These are phyloP conservation scores for Pogonocherus hispidulus DNA, from an alignment of 2,888 invertebrate species.

Conservation along the genomic window DNA sequence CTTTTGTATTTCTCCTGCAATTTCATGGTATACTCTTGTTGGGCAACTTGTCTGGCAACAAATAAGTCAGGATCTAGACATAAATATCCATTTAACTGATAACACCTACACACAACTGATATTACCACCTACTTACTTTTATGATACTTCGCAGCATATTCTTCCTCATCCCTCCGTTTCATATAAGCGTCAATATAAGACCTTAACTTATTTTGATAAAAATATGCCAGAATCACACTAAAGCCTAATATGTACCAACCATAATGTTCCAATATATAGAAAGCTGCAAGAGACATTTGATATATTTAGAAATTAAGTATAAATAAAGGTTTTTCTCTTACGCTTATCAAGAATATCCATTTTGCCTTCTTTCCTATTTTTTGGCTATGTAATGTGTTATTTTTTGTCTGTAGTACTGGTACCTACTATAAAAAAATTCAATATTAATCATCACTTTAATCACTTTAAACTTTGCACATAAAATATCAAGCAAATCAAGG, in stretches of 20 bases:
- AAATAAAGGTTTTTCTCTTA: background rate
- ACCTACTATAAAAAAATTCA: no score
- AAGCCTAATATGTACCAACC: conserved; percentile 67
- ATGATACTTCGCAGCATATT: conserved; percentile 69
- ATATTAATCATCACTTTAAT: no score
- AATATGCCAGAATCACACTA: conserved; percentile 57
- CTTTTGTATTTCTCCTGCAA: conserved; percentile 67
- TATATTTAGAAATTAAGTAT: background rate
- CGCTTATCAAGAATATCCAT: background rate
- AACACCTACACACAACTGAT: background rate
- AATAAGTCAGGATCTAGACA: conserved; percentile 68
- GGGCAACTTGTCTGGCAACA: conserved; percentile 60
- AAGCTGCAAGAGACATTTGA: conserved; percentile 48
- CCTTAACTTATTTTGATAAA: conserved; percentile 61
- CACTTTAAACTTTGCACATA: no score
- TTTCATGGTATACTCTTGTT: conserved; percentile 64
- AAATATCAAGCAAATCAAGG: no score
- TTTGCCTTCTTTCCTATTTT: no score
- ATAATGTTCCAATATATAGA: conserved; percentile 53
- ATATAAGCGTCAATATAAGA: conserved; percentile 62
- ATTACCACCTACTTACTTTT: conserved; percentile 64
- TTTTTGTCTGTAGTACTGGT: no score
- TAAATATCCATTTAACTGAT: background rate
- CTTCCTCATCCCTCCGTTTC: conserved; percentile 60
- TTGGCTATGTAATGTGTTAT: no score